Evolutionary conservation across 2,888 invertebrate species (phyloP).

Genomic region (Orchesella flavescens): DNA sequence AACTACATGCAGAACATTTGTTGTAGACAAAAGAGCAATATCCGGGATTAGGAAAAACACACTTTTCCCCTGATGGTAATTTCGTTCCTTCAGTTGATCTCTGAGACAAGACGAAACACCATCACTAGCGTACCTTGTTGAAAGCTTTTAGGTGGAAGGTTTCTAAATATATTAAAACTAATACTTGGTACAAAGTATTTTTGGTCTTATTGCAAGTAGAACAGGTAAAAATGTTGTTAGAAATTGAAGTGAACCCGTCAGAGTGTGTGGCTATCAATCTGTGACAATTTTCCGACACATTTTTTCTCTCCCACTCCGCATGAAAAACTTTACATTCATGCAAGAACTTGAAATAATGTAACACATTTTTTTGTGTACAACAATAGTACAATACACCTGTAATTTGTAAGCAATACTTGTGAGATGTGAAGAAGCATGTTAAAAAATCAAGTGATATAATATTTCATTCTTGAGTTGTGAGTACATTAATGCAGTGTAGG

Average conservation of each 20-base stretch:
- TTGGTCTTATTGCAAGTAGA: neutral
- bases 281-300: conserved; percentile 44
- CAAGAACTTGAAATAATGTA: conserved; percentile 13
- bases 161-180: no score
- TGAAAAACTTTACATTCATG: neutral
- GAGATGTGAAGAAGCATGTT: neutral
- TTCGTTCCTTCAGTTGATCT: no score
- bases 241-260: neutral
- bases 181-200: no score
- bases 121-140: no score
- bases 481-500: conserved; percentile 12
- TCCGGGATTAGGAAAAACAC: conserved; percentile 36
- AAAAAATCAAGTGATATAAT: conserved; percentile 23
- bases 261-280: conserved; percentile 37
- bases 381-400: conserved; percentile 14
- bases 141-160: no score
- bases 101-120: no score
- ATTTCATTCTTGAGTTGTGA: neutral
- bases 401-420: conserved; percentile 39
- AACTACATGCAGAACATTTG: conserved; percentile 43
- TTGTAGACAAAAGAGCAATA: conserved; percentile 51
- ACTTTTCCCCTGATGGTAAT: neutral
- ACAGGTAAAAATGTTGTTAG: conserved; percentile 19
- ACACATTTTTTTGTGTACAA: neutral
- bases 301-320: conserved; percentile 2